Percentiles rank a stretch among this genome's conserved stretches.
These are phyloP conservation scores for Carterocephalus palaemon DNA, from an alignment of 2,888 invertebrate genomes.

Conservation along the genomic window DNA sequence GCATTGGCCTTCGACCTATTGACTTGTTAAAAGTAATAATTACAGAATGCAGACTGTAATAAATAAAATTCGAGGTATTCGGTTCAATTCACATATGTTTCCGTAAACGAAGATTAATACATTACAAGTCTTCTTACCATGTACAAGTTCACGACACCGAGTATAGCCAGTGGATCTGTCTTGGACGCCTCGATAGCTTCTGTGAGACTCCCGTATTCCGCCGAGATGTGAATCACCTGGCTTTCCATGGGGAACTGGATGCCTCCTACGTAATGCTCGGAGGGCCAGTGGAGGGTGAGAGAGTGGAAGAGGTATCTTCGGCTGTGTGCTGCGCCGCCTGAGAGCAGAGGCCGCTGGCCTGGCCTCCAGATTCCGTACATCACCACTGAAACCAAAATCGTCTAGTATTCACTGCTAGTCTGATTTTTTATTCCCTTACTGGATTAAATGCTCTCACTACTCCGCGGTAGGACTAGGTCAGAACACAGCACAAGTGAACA, in stretches of 20 bases:
- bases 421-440: too few species aligned
- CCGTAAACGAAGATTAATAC: too few species aligned
- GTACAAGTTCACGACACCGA: slow-evolving; percentile 53
- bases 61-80: too few species aligned
- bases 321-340: slow-evolving; percentile 58
- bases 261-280: slow-evolving; percentile 54
- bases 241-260: slow-evolving; percentile 55
- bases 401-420: too few species aligned
- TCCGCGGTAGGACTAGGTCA: too few species aligned
- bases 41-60: too few species aligned
- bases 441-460: too few species aligned
- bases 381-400: slow-evolving; percentile 39
- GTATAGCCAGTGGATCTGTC: slow-evolving; percentile 52
- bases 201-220: slow-evolving; percentile 46
- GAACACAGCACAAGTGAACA: too few species aligned
- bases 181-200: slow-evolving; percentile 44
- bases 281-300: slow-evolving; percentile 52
- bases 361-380: slow-evolving; percentile 48
- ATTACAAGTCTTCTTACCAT: too few species aligned
- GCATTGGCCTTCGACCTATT: too few species aligned
- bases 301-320: slow-evolving; percentile 61
- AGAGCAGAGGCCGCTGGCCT: slow-evolving; percentile 43
- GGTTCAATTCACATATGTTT: too few species aligned
- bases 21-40: too few species aligned
- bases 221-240: slow-evolving; percentile 53